Base-by-base conservation (phyloP, 1,140 invertebrate genomes). In the Plodia interpunctella region DNA sequence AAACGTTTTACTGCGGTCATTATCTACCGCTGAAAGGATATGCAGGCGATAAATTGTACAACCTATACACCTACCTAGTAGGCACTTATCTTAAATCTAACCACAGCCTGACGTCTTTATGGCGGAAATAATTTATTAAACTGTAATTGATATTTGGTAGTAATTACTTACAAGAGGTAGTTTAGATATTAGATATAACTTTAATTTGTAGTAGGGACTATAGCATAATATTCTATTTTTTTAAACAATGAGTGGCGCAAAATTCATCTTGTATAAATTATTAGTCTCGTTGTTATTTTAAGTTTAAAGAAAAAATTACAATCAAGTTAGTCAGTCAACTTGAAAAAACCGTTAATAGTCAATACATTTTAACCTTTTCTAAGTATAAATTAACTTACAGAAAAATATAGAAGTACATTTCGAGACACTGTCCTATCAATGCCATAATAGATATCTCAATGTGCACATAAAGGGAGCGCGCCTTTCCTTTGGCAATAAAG, bases 1-100 rank as follows among this genome's bases (percentile, higher is more conserved):
- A 89, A 89, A 85, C 87, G 87, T 87, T 89, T 89, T 87, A 89
- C 87, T 89, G 80, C 86, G 84, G 86, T 89, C 86, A 89, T 89
- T 89, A 89, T 87, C 84, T 86, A 83, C 84, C 84, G 82, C 75
- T 89, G 86, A 89, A 89, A 89, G 86, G 83, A 89, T 89, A 87
- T 89, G 83, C 86, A 89, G 72, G 80, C 83, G 75, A 89, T 89
- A 89, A 89, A 89, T 89, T 85, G 78, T 78, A 72, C 53, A 84
- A 68, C 76, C 71, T 76, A 76, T 78, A 83, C 76, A 74, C 74
- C 66, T 81, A 87, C 70, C 65, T 74, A 63, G 18, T 51, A 59
- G 32, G 65, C 62, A 76, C 76, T 77, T 87, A 83, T 84, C 80
- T 79, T 64, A 70, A 70, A 87, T 85, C 80, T 83, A 76, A 76